Conservation (phyloP, 1,140 invertebrate genomes). For the Drosophila equinoxialis region DNA sequence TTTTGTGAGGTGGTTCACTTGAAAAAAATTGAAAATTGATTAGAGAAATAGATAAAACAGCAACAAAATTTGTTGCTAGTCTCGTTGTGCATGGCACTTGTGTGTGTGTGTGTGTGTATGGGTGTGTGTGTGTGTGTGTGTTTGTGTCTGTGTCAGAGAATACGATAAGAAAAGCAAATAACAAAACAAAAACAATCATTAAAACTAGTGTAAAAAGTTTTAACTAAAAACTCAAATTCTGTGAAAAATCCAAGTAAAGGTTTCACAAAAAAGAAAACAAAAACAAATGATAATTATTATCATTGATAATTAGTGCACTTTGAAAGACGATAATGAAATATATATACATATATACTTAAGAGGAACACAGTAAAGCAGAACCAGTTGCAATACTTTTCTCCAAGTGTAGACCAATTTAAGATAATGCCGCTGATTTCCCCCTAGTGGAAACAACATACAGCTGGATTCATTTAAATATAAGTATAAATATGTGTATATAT, state of each 20-base stretch:
- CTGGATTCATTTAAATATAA: neutral
- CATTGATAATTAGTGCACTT: conserved; percentile 9
- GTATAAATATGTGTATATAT: neutral
- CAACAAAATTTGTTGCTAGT: neutral
- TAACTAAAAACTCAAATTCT: neutral
- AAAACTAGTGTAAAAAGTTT: conserved; percentile 11
- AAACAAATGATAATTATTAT: conserved; percentile 5
- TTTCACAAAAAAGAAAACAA: neutral
- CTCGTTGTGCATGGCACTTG: neutral
- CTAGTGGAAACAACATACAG: too few species aligned
- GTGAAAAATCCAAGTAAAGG: neutral
- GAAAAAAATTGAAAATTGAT: conserved; percentile 19
- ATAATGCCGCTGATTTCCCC: neutral
- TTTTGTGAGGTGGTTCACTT: conserved; percentile 9
- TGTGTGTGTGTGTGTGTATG: neutral
- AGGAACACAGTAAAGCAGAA: neutral
- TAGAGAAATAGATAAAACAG: conserved; percentile 12
- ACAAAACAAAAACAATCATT: neutral
- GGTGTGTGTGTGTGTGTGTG: neutral
- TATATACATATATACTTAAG: neutral
- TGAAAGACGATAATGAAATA: conserved; percentile 3
- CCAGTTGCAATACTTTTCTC: neutral
- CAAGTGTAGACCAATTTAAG: neutral
- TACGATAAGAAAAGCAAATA: neutral
- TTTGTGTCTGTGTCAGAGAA: neutral